phyloP scores from a whole-genome alignment of 1,140 invertebrate genomes.

The Babylonia areolata region DNA sequence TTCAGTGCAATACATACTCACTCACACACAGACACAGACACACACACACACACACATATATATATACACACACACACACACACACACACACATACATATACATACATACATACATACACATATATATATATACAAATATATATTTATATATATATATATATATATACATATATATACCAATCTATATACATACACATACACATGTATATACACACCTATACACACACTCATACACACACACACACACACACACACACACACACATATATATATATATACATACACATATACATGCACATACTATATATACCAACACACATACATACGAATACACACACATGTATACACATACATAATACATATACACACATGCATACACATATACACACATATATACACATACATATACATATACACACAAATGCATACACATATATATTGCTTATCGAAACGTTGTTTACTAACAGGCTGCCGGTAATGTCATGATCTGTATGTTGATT shows the following conservation, averaged over 20 bases:
- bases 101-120: background rate
- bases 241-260: background rate
- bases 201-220: background rate
- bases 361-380: background rate
- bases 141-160: background rate
- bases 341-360: background rate
- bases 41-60: background rate
- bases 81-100: background rate
- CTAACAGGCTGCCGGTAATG: no score
- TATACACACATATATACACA: background rate
- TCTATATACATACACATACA: background rate
- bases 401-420: background rate
- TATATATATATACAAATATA: background rate
- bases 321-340: background rate
- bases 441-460: no score
- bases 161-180: background rate
- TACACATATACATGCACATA: slow-evolving; percentile 6
- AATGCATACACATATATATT: background rate
- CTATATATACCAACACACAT: background rate
- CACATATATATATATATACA: background rate
- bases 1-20: background rate
- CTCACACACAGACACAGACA: background rate
- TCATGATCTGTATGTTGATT: no score
- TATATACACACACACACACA: background rate
- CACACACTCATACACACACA: background rate